Evolutionary conservation across 2,797 vertebrate species (phyloP), one percentile per base, ranked within the genome.

Genomic region (Pterois miles): DNA sequence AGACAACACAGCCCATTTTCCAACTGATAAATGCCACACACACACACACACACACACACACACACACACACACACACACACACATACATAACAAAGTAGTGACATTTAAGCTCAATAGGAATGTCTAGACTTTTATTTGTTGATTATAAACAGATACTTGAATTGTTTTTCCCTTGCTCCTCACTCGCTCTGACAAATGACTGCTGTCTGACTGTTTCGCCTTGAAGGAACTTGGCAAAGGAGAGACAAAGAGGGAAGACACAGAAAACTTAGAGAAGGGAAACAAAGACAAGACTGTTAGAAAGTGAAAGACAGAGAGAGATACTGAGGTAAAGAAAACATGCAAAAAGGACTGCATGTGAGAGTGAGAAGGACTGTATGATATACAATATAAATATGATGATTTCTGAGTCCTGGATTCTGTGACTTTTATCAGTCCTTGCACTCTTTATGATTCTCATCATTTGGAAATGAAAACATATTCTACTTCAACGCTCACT

Each of bases 171-270:
- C 5, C 23, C 54, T 38, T 40, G 27, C 29, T 54, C 54, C 53
- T 43, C 43, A 67, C 70, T 57, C 36, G 1, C 8, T 53, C 31
- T 78, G 81, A 83, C 63, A 71, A 68, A 67, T 58, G 36, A 52
- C 40, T 67, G 38, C 62, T 36, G 62, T 65, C 31, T 65, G 43
- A 23, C 25, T 57, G 63, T 65, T 71, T 69, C 16, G 0, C n/a
- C 68, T 71, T 16, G 46, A 81, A 50, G 58, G 20, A 13, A 20
- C 9, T 0, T 8, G 54, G 1, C 9, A 57, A 38, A 33, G 10
- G 43, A 48, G 33, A 27, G 43, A 63, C 52, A 33, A 20, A 53
- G 46, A 34, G 22, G 13, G 8, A 29, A 18, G 16, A 13, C 14
- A 38, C n/a, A 0, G 11, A 20, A 33, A 33, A 36, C n/a, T 48